Conservation (phyloP, 2,797 vertebrate species). For the Aselliscus stoliczkanus region DNA sequence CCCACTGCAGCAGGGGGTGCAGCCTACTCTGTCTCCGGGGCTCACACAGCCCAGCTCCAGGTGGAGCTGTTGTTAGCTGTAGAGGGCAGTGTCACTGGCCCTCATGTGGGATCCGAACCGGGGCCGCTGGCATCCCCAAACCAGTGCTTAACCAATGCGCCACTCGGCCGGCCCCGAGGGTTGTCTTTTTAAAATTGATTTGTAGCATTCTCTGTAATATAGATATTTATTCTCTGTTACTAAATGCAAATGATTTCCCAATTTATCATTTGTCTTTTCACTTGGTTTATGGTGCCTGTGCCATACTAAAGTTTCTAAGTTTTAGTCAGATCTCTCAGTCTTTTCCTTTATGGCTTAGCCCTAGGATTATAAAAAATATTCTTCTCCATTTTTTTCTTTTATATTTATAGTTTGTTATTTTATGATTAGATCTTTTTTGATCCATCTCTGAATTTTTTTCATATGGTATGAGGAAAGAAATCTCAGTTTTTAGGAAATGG, state of each 20-base stretch:
- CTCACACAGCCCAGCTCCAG: no score
- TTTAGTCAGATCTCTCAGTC: background rate
- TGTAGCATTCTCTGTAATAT: background rate
- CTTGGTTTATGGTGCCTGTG: background rate
- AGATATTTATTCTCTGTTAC: background rate
- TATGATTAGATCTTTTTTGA: slow-evolving; percentile 11
- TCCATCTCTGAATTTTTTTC: background rate
- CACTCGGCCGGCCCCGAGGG: no score
- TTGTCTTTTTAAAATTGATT: slow-evolving; percentile 22
- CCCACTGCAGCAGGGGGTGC: no score
- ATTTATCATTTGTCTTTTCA: slow-evolving; percentile 1
- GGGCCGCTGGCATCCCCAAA: no score
- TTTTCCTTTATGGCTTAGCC: background rate
- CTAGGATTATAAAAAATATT: background rate
- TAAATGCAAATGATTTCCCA: background rate
- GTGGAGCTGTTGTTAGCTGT: no score
- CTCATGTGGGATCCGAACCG: no score
- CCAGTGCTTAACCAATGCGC: no score
- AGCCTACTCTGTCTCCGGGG: no score
- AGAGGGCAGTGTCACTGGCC: no score
- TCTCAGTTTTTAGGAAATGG: background rate
- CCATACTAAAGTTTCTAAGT: background rate
- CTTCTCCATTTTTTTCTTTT: background rate
- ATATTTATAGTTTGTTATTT: slow-evolving; percentile 1
- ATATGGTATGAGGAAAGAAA: background rate